phyloP scores from a whole-genome alignment of 2,888 invertebrate genomes.

The Anaspis maculata region DNA sequence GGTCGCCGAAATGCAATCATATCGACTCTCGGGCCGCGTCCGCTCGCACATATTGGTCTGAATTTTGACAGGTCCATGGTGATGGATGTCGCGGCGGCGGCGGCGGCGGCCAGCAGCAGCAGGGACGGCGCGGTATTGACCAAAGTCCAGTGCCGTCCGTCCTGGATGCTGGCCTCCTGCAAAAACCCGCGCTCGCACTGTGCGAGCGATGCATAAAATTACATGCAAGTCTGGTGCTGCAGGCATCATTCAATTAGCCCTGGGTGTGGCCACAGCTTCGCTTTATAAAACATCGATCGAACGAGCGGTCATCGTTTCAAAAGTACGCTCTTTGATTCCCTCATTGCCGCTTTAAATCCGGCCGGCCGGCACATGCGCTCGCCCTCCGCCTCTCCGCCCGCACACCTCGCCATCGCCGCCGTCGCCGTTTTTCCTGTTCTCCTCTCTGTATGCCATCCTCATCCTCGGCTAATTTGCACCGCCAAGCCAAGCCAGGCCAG shows the following conservation, averaged over 20 bases:
- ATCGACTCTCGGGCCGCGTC: no score
- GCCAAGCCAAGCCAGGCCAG: no score
- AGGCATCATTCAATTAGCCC: constrained; percentile 44
- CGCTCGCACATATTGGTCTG: no score
- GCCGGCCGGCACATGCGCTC: constrained; percentile 33
- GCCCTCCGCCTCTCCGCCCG: background rate
- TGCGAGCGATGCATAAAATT: constrained; percentile 15
- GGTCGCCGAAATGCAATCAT: constrained; percentile 10
- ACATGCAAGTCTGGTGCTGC: constrained; percentile 38
- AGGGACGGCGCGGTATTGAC: constrained; percentile 3
- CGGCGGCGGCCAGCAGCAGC: constrained; percentile 9
- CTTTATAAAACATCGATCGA: constrained; percentile 46
- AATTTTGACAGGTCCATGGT: constrained; percentile 29
- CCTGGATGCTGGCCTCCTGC: constrained; percentile 6
- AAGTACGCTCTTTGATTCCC: constrained; percentile 45
- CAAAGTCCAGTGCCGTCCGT: constrained; percentile 2
- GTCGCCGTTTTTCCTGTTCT: background rate
- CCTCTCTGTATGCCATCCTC: background rate
- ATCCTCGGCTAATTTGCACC: background rate
- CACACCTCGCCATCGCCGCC: no score
- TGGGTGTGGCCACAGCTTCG: constrained; percentile 43
- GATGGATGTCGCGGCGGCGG: constrained; percentile 28
- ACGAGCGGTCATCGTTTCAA: constrained; percentile 45
- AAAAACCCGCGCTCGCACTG: no score
- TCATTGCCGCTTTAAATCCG: constrained; percentile 42